Evolutionary conservation across 2,113 vertebrate genomes (phyloP).

Genomic region (Shinisaurus crocodilurus): DNA sequence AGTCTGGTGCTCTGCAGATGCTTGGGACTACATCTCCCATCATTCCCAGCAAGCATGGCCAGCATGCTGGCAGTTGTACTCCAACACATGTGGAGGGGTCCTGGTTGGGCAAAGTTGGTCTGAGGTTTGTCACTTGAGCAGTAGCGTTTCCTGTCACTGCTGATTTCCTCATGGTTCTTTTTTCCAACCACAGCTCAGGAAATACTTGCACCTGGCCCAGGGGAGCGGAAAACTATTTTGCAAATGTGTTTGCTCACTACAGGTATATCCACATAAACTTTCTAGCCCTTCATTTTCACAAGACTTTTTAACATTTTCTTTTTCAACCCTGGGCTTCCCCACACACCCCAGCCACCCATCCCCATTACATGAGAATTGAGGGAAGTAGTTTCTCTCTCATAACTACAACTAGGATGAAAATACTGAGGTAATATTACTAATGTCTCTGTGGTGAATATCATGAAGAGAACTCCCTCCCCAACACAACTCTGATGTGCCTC

Average conservation of each 20-base stretch:
- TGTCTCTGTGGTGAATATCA: background rate
- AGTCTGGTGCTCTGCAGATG: too few species aligned
- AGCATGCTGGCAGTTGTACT: too few species aligned
- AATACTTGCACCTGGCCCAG: background rate
- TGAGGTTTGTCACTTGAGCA: background rate
- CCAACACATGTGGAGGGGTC: too few species aligned
- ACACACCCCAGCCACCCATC: too few species aligned
- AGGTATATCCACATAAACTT: background rate
- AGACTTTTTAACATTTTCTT: too few species aligned
- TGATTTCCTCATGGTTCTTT: background rate
- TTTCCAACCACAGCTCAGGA: background rate
- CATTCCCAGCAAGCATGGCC: too few species aligned
- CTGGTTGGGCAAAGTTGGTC: too few species aligned
- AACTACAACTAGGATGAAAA: background rate
- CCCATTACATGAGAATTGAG: background rate
- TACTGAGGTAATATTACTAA: background rate
- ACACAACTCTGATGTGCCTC: background rate
- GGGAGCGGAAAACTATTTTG: background rate
- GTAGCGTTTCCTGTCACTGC: background rate
- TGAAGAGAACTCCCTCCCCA: too few species aligned
- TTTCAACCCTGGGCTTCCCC: background rate
- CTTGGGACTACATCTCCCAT: too few species aligned
- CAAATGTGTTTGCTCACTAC: background rate
- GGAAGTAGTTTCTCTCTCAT: background rate
- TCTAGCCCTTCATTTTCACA: background rate